Percentiles rank a stretch among this genome's conserved stretches.
These are phyloP conservation scores for Eunapius fragilis DNA, from an alignment of 37 sponge, comb jelly and placozoan species.

Conservation along the genomic window DNA sequence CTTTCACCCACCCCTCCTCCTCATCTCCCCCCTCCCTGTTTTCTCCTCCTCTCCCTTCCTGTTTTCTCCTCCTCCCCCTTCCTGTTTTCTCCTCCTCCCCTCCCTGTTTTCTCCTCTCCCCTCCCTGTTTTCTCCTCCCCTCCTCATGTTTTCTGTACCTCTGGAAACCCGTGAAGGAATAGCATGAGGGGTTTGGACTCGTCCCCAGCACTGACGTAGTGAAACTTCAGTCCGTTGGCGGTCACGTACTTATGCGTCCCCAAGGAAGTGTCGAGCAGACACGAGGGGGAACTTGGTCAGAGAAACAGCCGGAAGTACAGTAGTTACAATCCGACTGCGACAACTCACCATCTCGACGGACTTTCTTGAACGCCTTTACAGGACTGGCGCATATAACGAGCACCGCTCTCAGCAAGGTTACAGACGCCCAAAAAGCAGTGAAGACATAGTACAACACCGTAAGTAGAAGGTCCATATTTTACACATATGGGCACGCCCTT, in stretches of 20 bases:
- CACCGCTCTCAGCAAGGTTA: background rate
- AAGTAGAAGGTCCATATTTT: background rate
- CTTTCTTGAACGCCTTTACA: slow-evolving; percentile 13
- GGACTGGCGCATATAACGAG: background rate
- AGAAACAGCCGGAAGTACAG: background rate
- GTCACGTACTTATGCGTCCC: slow-evolving; percentile 66
- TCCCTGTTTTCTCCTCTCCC: background rate
- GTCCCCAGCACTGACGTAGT: slow-evolving; percentile 65
- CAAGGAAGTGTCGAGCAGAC: slow-evolving; percentile 50
- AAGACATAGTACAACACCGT: background rate
- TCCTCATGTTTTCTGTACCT: slow-evolving; percentile 15
- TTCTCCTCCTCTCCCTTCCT: too few species aligned
- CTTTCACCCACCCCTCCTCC: too few species aligned
- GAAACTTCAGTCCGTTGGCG: slow-evolving; percentile 79
- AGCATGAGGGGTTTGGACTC: slow-evolving; percentile 72
- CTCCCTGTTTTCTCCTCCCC: background rate
- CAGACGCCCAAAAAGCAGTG: background rate
- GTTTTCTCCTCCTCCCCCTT: too few species aligned
- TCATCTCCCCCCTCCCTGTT: too few species aligned
- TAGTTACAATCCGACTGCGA: too few species aligned
- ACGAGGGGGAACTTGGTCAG: background rate
- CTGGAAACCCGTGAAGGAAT: slow-evolving; percentile 81
- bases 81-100: too few species aligned
- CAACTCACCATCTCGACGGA: background rate
- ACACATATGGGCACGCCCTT: background rate